Evolutionary conservation across 2,888 invertebrate genomes (phyloP), one percentile per base, ranked within the genome.

Genomic region (Rhagonycha fulva): DNA sequence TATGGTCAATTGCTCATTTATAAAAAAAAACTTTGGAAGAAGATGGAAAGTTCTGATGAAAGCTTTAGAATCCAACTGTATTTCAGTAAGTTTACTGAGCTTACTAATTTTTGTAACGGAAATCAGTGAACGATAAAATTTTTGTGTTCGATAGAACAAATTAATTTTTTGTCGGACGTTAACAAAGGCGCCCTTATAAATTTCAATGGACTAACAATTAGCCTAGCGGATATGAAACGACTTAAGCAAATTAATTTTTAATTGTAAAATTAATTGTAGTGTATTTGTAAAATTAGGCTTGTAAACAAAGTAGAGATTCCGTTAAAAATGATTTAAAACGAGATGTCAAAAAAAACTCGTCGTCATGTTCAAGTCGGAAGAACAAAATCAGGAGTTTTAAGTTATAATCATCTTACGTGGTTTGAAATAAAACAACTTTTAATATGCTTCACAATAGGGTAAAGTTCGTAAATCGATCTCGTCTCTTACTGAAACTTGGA

Each of bases 351-450:
- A 47, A 47, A 47, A 47, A 47, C 47, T 26, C n/a, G 47, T 47
- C 47, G 47, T 47, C n/a, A 47, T 47, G 47, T 47, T 47, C 47
- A 47, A 47, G 47, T 32, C 30, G 30, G 30, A 28, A 68, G 30
- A 68, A 68, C 68, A 32, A 68, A 68, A 30, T 62, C 32, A 70
- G 62, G 24, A 69, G 60, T 62, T 76, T 71, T 76, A 61, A 68
- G 12, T 75, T 78, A 76, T 82, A 83, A 83, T 82, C 82, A 80
- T 79, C 82, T 83, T 82, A 83, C 79, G 79, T 81, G 79, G 82
- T 80, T 82, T 82, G 79, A 81, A 77, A 77, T 77, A 81, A 81
- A 81, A 82, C 77, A 79, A 82, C 81, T 82, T 82, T 82, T 81
- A 82, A 83, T 81, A 80, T 80, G 78, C 62, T 71, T 74, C 80